Conservation (phyloP, 2,888 invertebrate species). For the Gymnocheta viridis region DNA sequence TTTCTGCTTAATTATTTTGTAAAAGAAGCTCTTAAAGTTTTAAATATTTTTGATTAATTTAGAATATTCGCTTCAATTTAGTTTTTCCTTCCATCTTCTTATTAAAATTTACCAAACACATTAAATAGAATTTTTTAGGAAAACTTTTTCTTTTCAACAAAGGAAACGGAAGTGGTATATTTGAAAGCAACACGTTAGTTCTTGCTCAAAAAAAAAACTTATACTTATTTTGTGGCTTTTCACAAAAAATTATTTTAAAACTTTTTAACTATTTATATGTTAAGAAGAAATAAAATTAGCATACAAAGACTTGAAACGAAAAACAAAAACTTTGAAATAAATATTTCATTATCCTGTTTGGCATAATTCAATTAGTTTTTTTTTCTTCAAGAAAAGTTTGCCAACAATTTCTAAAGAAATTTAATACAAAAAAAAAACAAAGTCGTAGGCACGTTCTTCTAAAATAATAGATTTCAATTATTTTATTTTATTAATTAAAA, state of each 20-base stretch:
- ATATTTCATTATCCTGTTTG: conserved; percentile 63
- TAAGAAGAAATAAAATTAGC: conserved; percentile 30
- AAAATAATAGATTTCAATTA: background rate
- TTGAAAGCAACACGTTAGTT: conserved; percentile 60
- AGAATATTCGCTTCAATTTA: background rate
- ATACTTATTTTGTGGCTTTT: conserved; percentile 14
- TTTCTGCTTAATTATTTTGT: too few species aligned
- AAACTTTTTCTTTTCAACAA: conserved; percentile 20
- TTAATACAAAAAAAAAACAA: background rate
- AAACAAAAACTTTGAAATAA: conserved; percentile 41
- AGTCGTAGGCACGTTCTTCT: background rate
- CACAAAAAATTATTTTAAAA: conserved; percentile 31
- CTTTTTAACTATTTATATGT: conserved; percentile 33
- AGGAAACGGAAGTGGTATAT: conserved; percentile 65
- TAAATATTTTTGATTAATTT: background rate
- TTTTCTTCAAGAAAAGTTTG: conserved; percentile 33
- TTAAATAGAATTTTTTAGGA: conserved; percentile 11
- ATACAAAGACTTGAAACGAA: conserved; percentile 30
- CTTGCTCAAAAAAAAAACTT: conserved; percentile 11
- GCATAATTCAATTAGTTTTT: conserved; percentile 61
- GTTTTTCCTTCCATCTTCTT: background rate
- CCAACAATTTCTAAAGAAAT: conserved; percentile 22
- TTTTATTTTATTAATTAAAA: conserved; percentile 36
- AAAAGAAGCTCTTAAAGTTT: background rate
- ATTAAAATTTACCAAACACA: conserved; percentile 2